Percentiles rank a stretch among this genome's conserved stretches.
phyloP scores from a whole-genome alignment of 1,140 invertebrate genomes.

The Zaprionus tsacasi region DNA sequence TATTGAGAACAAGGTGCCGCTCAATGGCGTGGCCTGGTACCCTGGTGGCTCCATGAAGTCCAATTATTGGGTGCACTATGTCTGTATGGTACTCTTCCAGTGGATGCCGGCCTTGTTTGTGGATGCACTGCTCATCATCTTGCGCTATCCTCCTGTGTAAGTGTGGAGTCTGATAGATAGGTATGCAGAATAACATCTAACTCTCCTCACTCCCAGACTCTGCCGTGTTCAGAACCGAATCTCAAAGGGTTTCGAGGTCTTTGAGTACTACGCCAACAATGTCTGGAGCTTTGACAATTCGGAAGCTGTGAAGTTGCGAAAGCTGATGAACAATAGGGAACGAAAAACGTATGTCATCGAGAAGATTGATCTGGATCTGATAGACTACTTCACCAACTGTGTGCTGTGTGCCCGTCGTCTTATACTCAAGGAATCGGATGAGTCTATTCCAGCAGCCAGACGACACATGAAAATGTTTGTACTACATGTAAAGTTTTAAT shows the following conservation, averaged over 20 bases:
- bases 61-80: constrained; percentile 89
- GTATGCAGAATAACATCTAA: constrained; percentile 5
- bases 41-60: constrained; percentile 95
- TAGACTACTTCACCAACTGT: constrained; percentile 90
- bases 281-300: constrained; percentile 92
- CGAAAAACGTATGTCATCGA: constrained; percentile 88
- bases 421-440: constrained; percentile 93
- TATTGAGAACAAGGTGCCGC: constrained; percentile 89
- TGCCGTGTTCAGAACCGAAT: constrained; percentile 91
- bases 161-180: constrained; percentile 45
- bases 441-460: constrained; percentile 91
- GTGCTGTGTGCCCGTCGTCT: constrained; percentile 89
- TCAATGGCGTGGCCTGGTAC: constrained; percentile 94
- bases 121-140: constrained; percentile 89
- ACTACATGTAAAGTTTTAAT: neutral
- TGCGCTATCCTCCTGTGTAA: constrained; percentile 93
- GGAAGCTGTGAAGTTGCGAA: constrained; percentile 85
- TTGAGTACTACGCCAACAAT: constrained; percentile 94
- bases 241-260: constrained; percentile 92
- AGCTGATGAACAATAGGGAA: constrained; percentile 88
- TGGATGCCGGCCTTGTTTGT: constrained; percentile 93
- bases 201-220: constrained; percentile 85
- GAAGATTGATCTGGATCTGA: constrained; percentile 89
- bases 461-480: constrained; percentile 91
- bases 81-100: constrained; percentile 93